These are phyloP conservation scores for Mycteria americana DNA, from an alignment of 2,797 vertebrate genomes.

Conservation along the genomic window DNA sequence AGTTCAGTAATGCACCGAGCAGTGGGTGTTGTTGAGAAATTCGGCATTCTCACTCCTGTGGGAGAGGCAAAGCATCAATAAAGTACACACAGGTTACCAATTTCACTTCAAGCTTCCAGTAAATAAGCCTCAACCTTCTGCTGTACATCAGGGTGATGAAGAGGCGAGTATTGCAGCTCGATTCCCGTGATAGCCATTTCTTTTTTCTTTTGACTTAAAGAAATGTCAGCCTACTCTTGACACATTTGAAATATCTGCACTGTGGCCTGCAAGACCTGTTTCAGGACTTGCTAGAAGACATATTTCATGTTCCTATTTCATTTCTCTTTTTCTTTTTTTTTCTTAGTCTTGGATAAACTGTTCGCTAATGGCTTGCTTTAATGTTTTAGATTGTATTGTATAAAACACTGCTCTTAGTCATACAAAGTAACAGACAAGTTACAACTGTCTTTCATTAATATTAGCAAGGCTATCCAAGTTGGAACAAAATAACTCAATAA, in stretches of 20 bases:
- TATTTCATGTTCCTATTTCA: background rate
- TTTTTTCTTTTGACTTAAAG: constrained; percentile 11
- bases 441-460: background rate
- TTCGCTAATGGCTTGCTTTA: background rate
- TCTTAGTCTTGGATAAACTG: background rate
- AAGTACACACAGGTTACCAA: background rate
- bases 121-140: constrained; percentile 14
- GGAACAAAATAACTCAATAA: background rate
- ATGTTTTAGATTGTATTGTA: background rate
- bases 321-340: background rate
- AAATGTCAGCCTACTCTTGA: background rate
- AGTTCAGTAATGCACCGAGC: background rate
- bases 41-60: background rate
- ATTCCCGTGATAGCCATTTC: background rate
- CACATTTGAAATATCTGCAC: constrained; percentile 5
- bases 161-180: background rate
- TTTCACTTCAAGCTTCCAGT: background rate
- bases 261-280: background rate
- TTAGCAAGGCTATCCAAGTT: background rate
- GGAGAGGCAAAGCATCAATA: background rate
- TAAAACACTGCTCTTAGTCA: background rate
- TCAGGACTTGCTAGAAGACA: background rate
- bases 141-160: constrained; percentile 23
- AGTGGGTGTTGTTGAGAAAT: background rate
- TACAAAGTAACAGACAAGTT: background rate